Evolutionary conservation across 2,888 invertebrate species (phyloP).

Genomic region (Rotaria sp.): DNA sequence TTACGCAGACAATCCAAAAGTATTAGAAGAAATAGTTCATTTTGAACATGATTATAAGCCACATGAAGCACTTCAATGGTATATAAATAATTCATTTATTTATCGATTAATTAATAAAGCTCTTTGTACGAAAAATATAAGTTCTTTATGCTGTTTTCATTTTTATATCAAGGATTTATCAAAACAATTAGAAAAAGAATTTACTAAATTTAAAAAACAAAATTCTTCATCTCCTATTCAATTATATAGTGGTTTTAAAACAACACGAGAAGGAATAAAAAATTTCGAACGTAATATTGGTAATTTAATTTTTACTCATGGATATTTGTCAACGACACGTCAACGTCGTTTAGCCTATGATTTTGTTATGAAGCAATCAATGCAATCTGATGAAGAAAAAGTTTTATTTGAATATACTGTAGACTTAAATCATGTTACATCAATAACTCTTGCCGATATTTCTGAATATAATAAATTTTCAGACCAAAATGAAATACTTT

Average conservation of each 20-base stretch:
- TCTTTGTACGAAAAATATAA: neutral
- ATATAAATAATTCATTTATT: neutral
- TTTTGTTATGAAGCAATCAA: neutral
- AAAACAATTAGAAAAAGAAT: neutral
- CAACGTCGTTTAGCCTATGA: too few species aligned
- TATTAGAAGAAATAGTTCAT: neutral
- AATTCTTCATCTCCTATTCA: neutral
- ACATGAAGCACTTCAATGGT: neutral
- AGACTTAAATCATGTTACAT: neutral
- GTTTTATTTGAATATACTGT: neutral
- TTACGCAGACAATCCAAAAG: neutral
- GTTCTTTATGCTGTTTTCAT: neutral
- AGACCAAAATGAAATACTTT: neutral
- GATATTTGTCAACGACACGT: neutral
- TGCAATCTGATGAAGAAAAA: neutral
- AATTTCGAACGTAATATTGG: neutral
- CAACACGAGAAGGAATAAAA: neutral
- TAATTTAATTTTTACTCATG: neutral
- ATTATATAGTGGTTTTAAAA: neutral
- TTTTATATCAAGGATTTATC: conserved; percentile 1
- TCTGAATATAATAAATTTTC: neutral
- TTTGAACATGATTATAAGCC: neutral
- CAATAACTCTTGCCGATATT: neutral
- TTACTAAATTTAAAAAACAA: neutral
- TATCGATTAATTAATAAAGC: conserved; percentile 2